Conservation (phyloP, 2,113 vertebrate genomes). For the Epinephelus cyanopodus region DNA sequence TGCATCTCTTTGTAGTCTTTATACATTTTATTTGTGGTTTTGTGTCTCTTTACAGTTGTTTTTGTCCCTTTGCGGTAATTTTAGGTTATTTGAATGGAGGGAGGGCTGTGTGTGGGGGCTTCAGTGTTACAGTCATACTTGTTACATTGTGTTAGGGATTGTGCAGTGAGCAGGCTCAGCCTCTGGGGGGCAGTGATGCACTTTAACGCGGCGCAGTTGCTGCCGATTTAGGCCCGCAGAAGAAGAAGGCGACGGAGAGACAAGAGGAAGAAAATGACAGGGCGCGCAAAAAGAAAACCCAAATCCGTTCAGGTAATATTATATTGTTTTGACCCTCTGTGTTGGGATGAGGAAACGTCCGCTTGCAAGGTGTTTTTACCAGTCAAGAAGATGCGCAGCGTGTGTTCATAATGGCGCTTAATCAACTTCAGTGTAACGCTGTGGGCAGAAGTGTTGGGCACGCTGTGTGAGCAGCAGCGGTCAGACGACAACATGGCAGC, state of each 20-base stretch:
- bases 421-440: background rate
- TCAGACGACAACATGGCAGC: slow-evolving; percentile 77
- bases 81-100: too few species aligned
- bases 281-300: slow-evolving; percentile 85
- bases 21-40: too few species aligned
- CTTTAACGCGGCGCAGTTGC: background rate
- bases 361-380: background rate
- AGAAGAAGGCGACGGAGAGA: slow-evolving; percentile 64
- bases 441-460: slow-evolving; percentile 15
- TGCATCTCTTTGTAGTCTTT: too few species aligned
- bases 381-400: fast-evolving
- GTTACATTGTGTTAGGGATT: too few species aligned
- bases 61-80: too few species aligned
- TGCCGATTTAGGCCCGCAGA: background rate
- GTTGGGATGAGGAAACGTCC: background rate
- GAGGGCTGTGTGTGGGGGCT: too few species aligned
- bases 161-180: background rate
- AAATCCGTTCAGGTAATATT: slow-evolving; percentile 77
- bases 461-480: slow-evolving; percentile 49
- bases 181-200: slow-evolving; percentile 27
- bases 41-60: too few species aligned
- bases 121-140: too few species aligned
- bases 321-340: background rate
- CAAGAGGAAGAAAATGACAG: slow-evolving; percentile 80
- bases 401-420: fast-evolving